Percentiles rank a stretch among this genome's conserved stretches.
Evolutionary conservation across 2,113 vertebrate species (phyloP).

Genomic region (Mixornis gularis): DNA sequence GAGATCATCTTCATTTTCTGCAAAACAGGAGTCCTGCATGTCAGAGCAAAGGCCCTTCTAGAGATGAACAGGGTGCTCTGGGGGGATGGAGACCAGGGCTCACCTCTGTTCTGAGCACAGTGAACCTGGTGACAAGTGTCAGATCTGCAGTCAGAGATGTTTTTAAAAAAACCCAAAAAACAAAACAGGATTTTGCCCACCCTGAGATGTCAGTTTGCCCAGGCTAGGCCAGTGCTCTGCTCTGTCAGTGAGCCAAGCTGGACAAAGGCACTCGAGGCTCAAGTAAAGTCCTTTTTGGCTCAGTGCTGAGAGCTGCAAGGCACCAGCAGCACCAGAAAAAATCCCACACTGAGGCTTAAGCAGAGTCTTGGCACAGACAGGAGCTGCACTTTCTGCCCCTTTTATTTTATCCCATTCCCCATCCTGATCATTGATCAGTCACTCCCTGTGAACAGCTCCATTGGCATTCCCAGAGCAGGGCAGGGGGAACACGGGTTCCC

Average conservation of each 20-base stretch:
- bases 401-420: background rate
- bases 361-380: background rate
- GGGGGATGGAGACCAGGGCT: fast-evolving
- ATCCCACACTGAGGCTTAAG: background rate
- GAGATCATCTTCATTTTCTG: background rate
- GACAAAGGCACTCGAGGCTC: background rate
- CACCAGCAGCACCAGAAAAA: background rate
- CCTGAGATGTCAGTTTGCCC: background rate
- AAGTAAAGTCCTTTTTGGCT: background rate
- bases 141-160: background rate
- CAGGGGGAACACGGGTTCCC: fast-evolving
- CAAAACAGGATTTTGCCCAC: background rate
- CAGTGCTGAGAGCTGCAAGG: background rate
- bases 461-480: fast-evolving
- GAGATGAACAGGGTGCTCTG: background rate
- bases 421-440: fast-evolving
- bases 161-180: background rate
- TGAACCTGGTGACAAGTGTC: fast-evolving
- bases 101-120: background rate
- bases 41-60: background rate
- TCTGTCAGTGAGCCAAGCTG: background rate
- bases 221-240: background rate
- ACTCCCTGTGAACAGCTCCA: fast-evolving
- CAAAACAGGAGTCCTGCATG: fast-evolving
- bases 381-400: background rate